These are phyloP conservation scores for Lepidonotus clava DNA, from an alignment of 2,888 invertebrate genomes.

Conservation along the genomic window DNA sequence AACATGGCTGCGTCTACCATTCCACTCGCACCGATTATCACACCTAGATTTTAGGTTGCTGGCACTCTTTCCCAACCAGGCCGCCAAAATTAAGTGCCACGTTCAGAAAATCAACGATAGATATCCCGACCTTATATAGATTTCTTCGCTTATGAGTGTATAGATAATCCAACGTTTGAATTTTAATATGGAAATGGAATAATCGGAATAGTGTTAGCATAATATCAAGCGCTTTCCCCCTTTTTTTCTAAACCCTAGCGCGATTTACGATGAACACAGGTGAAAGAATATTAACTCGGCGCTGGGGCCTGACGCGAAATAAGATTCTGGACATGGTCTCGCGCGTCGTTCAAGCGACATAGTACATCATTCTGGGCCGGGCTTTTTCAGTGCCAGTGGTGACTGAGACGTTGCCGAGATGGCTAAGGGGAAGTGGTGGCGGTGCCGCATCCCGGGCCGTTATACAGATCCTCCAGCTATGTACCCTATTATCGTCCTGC, in stretches of 20 bases:
- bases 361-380: neutral
- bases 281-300: slow-evolving; percentile 16
- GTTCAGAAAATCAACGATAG: no score
- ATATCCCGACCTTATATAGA: no score
- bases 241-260: no score
- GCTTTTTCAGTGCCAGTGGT: neutral
- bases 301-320: neutral
- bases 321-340: slow-evolving; percentile 39
- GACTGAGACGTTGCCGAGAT: slow-evolving; percentile 4
- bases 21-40: neutral
- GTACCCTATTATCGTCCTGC: slow-evolving; percentile 44
- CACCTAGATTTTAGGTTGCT: no score
- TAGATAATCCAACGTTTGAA: no score
- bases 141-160: no score
- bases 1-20: neutral
- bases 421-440: neutral
- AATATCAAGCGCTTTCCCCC: no score
- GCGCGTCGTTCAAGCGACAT: neutral
- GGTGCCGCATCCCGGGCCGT: neutral
- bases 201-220: no score
- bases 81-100: no score
- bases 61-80: no score
- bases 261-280: neutral
- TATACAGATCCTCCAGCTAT: slow-evolving; percentile 40
- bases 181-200: no score